A percentile compares a stretch with the other conserved stretches of the same genome.
These are phyloP conservation scores for Drymonia ruficornis DNA, from an alignment of 2,888 invertebrate species.

Conservation along the genomic window DNA sequence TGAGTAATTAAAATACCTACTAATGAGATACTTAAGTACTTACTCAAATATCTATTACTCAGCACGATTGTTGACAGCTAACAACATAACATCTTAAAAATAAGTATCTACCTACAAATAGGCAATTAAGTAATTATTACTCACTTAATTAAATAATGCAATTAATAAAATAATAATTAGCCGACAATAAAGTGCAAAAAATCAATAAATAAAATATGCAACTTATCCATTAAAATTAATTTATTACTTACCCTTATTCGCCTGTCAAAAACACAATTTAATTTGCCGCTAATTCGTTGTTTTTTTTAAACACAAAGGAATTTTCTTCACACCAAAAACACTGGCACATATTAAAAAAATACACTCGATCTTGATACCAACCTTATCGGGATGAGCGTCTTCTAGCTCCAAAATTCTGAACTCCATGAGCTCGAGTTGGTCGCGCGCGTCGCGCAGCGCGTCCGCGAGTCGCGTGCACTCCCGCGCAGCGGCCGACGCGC, in stretches of 20 bases:
- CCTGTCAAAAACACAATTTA: no score
- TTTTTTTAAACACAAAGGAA: neutral
- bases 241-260: neutral
- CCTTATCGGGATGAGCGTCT: constrained; percentile 85
- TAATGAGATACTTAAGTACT: neutral
- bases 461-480: constrained; percentile 85
- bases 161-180: no score
- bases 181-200: no score
- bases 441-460: constrained; percentile 89
- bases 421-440: constrained; percentile 92
- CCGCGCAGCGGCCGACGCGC: constrained; percentile 73
- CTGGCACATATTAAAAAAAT: neutral
- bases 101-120: no score
- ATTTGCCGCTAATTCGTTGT: no score
- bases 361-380: constrained; percentile 33
- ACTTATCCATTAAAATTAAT: neutral
- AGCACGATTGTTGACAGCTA: no score
- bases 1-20: neutral
- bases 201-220: no score
- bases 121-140: no score
- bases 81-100: no score
- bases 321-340: neutral
- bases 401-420: constrained; percentile 91
- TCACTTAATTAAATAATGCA: no score
- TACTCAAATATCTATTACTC: no score